A percentile compares a stretch with the other conserved stretches of the same genome.
Evolutionary conservation across 2,888 invertebrate genomes (phyloP).

Genomic region (Panopea generosa): DNA sequence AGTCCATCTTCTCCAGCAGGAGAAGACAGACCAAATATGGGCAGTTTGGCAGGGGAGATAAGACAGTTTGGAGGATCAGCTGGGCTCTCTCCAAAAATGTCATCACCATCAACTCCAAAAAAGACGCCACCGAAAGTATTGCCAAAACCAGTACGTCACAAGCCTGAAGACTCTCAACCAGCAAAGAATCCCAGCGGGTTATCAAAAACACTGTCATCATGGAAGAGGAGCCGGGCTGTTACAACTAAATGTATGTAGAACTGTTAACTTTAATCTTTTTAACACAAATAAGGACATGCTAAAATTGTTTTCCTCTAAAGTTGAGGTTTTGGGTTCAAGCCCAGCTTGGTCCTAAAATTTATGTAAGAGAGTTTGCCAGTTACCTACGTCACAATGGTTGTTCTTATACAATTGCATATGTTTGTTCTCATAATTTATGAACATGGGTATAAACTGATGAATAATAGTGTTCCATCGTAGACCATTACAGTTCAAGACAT

Average conservation of each 20-base stretch:
- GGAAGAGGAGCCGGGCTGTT: constrained; percentile 69
- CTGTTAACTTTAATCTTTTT: neutral
- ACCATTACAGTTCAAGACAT: too few species aligned
- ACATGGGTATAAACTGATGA: too few species aligned
- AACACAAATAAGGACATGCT: neutral
- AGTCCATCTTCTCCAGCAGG: neutral
- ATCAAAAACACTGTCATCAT: constrained; percentile 71
- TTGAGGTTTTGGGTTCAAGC: too few species aligned
- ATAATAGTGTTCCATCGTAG: too few species aligned
- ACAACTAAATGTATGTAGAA: constrained; percentile 36
- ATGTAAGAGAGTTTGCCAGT: too few species aligned
- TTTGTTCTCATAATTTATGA: too few species aligned
- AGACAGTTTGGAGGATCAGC: constrained; percentile 52
- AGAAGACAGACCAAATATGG: constrained; percentile 8
- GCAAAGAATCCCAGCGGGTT: constrained; percentile 32
- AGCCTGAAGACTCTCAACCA: constrained; percentile 22
- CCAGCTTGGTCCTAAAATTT: too few species aligned
- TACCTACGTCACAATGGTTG: too few species aligned
- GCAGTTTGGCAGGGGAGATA: constrained; percentile 49
- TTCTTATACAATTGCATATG: too few species aligned
- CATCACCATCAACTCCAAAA: constrained; percentile 28
- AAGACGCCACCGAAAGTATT: constrained; percentile 55
- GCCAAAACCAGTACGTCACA: constrained; percentile 51
- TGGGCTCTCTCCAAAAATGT: constrained; percentile 31
- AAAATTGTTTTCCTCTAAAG: neutral